phyloP scores from a whole-genome alignment of 2,888 invertebrate species.

The Exephanes ischioxanthus region DNA sequence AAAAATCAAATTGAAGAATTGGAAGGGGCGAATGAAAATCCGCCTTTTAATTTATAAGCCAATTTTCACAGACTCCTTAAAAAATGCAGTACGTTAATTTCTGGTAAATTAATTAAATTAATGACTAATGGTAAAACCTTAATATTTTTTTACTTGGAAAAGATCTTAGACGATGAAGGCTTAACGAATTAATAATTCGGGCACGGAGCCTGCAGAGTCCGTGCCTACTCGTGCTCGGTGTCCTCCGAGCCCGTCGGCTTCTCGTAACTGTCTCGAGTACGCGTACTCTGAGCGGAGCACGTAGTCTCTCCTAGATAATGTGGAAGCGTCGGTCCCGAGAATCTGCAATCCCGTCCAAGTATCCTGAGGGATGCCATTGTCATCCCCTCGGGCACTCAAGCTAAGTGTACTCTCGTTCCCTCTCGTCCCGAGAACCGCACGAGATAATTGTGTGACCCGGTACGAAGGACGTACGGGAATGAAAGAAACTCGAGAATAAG shows the following conservation, averaged over 20 bases:
- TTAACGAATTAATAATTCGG: neutral
- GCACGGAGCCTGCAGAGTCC: neutral
- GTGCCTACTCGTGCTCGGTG: neutral
- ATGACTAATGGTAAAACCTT: too few relatives aligned
- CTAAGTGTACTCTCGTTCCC: slow-evolving; percentile 38
- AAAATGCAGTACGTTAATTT: too few relatives aligned
- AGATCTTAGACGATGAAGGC: neutral
- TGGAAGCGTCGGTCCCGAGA: slow-evolving; percentile 16
- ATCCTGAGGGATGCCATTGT: slow-evolving; percentile 49
- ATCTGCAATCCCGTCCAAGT: slow-evolving; percentile 41
- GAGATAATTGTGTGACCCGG: slow-evolving; percentile 44
- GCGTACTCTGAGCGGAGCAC: slow-evolving; percentile 32
- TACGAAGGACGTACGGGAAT: slow-evolving; percentile 12
- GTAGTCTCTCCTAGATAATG: slow-evolving; percentile 15
- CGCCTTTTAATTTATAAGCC: too few relatives aligned
- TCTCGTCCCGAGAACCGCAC: slow-evolving; percentile 13
- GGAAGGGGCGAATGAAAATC: too few relatives aligned
- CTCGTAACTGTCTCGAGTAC: slow-evolving; percentile 58
- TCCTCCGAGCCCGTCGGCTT: neutral
- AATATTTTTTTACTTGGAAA: neutral
- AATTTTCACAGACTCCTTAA: too few relatives aligned
- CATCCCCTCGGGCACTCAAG: slow-evolving; percentile 34
- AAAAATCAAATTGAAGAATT: too few relatives aligned
- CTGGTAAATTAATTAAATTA: too few relatives aligned
- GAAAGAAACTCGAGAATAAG: slow-evolving; percentile 35